Conservation (phyloP, 1,140 invertebrate genomes). For the Drusus annulatus region DNA sequence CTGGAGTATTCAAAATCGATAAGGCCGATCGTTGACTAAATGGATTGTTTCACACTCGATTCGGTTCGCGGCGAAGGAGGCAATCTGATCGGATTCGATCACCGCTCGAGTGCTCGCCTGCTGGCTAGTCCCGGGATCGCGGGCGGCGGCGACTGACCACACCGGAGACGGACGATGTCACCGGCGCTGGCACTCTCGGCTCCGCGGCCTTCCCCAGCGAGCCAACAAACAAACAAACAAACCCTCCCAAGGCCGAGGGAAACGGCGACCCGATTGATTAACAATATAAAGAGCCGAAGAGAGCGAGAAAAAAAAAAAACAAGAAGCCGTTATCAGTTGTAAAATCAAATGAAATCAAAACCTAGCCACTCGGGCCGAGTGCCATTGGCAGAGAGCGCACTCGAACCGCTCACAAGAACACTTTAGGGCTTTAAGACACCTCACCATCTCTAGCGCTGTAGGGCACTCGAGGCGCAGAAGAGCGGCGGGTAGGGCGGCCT, state of each 20-base stretch:
- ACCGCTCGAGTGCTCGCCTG: neutral
- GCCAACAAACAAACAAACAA: neutral
- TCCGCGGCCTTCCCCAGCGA: neutral
- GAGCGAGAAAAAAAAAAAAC: slow-evolving; percentile 48
- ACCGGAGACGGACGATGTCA: neutral
- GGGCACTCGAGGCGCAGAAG: slow-evolving; percentile 22
- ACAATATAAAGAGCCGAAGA: slow-evolving; percentile 12
- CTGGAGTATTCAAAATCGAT: slow-evolving; percentile 15
- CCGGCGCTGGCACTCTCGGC: neutral
- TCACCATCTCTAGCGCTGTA: slow-evolving; percentile 47
- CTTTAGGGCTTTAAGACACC: slow-evolving; percentile 58
- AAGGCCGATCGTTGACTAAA: neutral
- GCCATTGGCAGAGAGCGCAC: slow-evolving; percentile 58
- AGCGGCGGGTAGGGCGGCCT: slow-evolving; percentile 14
- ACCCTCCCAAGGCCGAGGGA: slow-evolving; percentile 20
- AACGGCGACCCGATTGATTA: slow-evolving; percentile 34
- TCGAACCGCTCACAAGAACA: slow-evolving; percentile 57
- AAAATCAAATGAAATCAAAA: slow-evolving; percentile 60
- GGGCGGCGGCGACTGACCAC: too few relatives aligned
- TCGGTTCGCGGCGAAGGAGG: neutral
- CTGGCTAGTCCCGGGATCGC: neutral
- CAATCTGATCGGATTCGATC: slow-evolving; percentile 18
- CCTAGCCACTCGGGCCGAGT: slow-evolving; percentile 55
- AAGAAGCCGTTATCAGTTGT: slow-evolving; percentile 56
- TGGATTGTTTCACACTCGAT: slow-evolving; percentile 17